Base-by-base conservation (phyloP, 2,797 vertebrate species). In the Taeniopygia guttata region DNA sequence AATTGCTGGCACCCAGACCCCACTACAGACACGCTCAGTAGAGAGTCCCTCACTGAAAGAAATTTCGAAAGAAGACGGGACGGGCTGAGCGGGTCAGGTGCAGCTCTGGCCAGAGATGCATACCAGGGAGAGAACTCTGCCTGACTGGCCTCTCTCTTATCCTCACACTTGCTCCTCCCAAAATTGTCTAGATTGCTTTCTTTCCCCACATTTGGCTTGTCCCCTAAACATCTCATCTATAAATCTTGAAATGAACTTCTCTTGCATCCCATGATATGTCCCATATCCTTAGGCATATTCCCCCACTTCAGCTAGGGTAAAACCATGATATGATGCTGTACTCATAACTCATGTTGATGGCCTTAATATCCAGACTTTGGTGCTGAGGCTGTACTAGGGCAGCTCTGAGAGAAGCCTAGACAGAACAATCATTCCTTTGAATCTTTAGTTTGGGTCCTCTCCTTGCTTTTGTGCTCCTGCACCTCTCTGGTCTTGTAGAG, bases 21-120 rank as follows among this genome's bases (percentile, higher is more conserved):
- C 0, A 1, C 1, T 17, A 30, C 8, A n/a, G 42, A 46, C 21
- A 34, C 13, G 7, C 10, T 34, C 34, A 34, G 10, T 16, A 60
- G 8, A 29, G 18, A 13, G 5, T 7, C 14, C 16, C 9, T 69
- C 48, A 66, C 10, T 11, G 21, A 34, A 30, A 46, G n/a, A 16
- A 20, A 52, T 64, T 56, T n/a, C 20, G 36, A 17, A 55, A 34
- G 18, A 48, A 54, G 30, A 11, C 12, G 18, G 30, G 26, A 10
- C 16, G 30, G 27, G 29, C 17, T 43, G 42, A 51, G 11, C 8
- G 25, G 10, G 7, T 59, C 30, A 68, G 36, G 22, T 36, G 6
- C 36, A 63, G 18, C 21, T 51, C 30, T 36, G n/a, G 36, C 32
- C 51, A 60, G 34, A 59, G 13, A 45, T 48, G 9, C 16, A 4